Evolutionary conservation across 2,113 vertebrate genomes (phyloP), one percentile per base, ranked within the genome.

Genomic region (Jaculus jaculus): DNA sequence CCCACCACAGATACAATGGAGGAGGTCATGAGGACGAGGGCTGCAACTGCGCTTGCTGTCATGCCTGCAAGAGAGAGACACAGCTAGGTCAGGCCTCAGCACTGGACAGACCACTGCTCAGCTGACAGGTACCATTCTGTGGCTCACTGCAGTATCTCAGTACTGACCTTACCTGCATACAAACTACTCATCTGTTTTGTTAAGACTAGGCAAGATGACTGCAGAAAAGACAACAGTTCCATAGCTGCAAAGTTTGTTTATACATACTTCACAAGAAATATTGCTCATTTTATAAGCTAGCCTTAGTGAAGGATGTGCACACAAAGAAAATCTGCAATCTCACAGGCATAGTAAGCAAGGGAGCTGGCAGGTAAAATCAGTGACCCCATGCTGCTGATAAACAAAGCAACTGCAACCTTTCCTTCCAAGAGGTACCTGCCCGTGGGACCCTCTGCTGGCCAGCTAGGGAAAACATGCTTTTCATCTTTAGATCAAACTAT

Each of bases 31-130:
- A 99, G 98, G 98, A 99, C 98, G 92, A 99, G 98, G 96, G 99
- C 99, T 84, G 99, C 99, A 97, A 99, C 99, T 93, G 99, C 99
- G 87, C 99, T 99, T 92, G 99, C 99, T 86, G 99, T 99, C 99
- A 99, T 99, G 98, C 99, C 99, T 99, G 98, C 15, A 90, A 98
- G 96, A 97, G 94, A 98, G 30, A 96, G 92, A 97, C 92, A 96
- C 11, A 65, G 81, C 69, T 92, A 75, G 23, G 0, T 86, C 17
- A 58, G 73, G 71, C 82, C 75, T 47, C 13, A 15, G 15, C 24
- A 21, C 13, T 18, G 39, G 7, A 7, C 47, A 68, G 32, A 71
- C 32, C 15, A 8, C 37, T 24, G 26, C 85, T 5, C 34, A 68
- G 88, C 74, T 61, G 47, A 75, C 60, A 63, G 58, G 28, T 21